Conservation (phyloP, 2,113 vertebrate genomes). For the Calidris pygmaea region DNA sequence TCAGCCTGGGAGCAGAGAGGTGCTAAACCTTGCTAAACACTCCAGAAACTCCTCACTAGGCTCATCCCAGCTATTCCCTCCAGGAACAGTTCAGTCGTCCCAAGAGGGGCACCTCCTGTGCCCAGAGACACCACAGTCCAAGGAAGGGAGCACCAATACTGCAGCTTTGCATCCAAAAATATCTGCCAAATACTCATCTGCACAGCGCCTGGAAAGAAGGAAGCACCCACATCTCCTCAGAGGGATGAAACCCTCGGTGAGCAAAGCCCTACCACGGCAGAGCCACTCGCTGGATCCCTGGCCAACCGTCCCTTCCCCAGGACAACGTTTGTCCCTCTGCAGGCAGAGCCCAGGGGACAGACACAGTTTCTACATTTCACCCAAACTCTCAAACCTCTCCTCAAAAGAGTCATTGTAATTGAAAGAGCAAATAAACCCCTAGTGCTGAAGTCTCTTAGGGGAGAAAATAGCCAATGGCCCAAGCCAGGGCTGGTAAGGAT, state of each 20-base stretch:
- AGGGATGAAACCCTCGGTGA: neutral
- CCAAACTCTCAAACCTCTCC: neutral
- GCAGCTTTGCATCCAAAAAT: neutral
- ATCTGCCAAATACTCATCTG: neutral
- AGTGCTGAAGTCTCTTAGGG: neutral
- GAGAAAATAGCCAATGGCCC: neutral
- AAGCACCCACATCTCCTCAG: rapidly evolving
- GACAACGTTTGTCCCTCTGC: neutral
- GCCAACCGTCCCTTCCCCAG: neutral
- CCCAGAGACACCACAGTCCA: neutral
- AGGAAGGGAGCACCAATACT: neutral
- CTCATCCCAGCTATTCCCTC: neutral
- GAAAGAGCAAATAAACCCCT: neutral
- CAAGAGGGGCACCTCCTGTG: rapidly evolving
- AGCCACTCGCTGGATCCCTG: neutral
- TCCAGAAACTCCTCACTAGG: neutral
- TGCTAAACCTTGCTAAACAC: neutral
- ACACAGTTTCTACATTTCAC: neutral
- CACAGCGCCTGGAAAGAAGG: neutral
- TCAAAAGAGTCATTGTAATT: neutral
- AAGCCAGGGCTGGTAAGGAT: neutral
- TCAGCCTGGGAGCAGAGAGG: neutral
- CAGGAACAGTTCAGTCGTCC: neutral
- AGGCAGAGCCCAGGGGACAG: neutral
- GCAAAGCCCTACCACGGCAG: neutral